Evolutionary conservation across 2,888 invertebrate genomes (phyloP), one percentile per base, ranked within the genome.

Genomic region (Chorisops tibialis): DNA sequence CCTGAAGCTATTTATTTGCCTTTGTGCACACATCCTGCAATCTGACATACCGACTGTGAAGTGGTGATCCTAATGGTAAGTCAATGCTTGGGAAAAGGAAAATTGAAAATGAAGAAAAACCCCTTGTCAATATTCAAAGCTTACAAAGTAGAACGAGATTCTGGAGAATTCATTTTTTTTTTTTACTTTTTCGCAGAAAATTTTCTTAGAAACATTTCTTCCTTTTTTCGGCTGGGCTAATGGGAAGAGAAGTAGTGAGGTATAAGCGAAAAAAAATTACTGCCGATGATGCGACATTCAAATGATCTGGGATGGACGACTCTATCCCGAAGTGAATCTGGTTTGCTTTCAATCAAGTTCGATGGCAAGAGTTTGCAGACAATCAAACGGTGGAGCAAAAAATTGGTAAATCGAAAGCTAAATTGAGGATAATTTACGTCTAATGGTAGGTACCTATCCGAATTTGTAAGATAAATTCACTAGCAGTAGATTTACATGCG

Each of bases 341-440:
- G 19, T 22, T 14, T 9, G 35, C 43, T 38, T 59, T 19, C 38
- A 59, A 51, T 50, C 60, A 50, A 43, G 41, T n/a, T 14, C 30
- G 48, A 16, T 51, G 41, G n/a, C 14, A 21, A 19, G 19, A 41
- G 49, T 11, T 24, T 24, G 41, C 41, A 49, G 39, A 51, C 30
- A 9, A 38, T 43, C 41, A 50, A 24, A 37, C 14, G 51, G 12
- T 37, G 12, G 43, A 37, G 12, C 38, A 19, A n/a, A 52, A 61
- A 61, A 35, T 30, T 30, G 30, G 3, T 22, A 61, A 61, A 54
- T 61, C 45, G 61, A 61, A 61, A 21, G 61, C 38, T 35, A 61
- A 61, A 61, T 61, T 61, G 43, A 38, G 38, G 22, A 37, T 54
- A 61, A 56, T 62, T 62, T 56, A 48, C 22, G 9, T 30, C 30